phyloP scores from a whole-genome alignment of 2,113 vertebrate genomes.

The Zingel zingel region DNA sequence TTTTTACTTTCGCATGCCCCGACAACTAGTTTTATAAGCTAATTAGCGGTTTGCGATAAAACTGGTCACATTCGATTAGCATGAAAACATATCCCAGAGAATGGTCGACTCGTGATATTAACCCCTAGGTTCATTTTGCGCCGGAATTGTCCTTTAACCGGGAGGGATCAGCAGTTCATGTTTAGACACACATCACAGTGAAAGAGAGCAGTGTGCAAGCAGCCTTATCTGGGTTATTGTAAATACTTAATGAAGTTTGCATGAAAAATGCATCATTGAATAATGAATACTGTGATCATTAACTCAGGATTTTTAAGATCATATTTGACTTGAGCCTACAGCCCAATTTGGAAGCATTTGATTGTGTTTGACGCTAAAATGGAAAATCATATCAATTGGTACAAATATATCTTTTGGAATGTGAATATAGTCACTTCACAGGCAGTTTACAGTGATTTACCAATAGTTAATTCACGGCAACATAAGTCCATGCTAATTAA shows the following conservation, averaged over 20 bases:
- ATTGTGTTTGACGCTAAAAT: not conserved
- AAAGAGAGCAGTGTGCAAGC: not conserved
- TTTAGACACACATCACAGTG: not conserved
- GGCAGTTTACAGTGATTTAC: not conserved
- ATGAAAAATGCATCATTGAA: slow-evolving; percentile 9
- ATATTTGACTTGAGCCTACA: not conserved
- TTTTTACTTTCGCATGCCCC: too few species aligned
- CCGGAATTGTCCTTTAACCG: too few species aligned
- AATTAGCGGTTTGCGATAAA: too few species aligned
- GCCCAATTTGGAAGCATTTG: not conserved
- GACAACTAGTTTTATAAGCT: too few species aligned
- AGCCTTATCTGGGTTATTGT: slow-evolving; percentile 5
- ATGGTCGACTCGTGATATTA: too few species aligned
- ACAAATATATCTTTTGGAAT: not conserved
- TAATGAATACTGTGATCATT: slow-evolving; percentile 8
- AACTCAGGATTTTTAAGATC: not conserved
- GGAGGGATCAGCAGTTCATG: not conserved
- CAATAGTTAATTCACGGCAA: not conserved
- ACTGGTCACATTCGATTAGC: too few species aligned
- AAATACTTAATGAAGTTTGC: slow-evolving; percentile 37
- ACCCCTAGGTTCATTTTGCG: too few species aligned
- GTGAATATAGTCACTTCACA: not conserved
- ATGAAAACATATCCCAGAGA: too few species aligned
- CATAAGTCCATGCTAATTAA: not conserved
- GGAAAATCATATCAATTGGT: not conserved